Base-by-base conservation (phyloP, 2,113 vertebrate species). In the Ranitomeya imitator region DNA sequence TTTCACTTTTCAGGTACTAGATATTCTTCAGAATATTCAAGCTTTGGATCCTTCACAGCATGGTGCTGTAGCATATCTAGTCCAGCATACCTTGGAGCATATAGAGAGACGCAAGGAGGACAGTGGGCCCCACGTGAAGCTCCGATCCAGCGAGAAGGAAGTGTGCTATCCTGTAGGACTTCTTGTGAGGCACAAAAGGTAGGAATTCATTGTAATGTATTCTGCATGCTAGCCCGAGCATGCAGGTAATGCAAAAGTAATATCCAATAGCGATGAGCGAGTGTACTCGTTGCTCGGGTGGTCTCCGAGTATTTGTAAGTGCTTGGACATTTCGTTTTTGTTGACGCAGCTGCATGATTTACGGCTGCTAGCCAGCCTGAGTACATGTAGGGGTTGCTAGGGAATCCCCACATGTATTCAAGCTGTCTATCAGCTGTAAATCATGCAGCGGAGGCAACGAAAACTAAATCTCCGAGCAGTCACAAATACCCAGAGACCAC, bases 151-250 rank as follows among this genome's bases (percentile, higher is more conserved):
- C 0, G 92, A 96, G 85, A 97, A 98, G 86, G 96, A 97, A 6
- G 96, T 99, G 91, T 95, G 94, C 93, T 99, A 96, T 92, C 97
- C 97, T 1, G 95, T 98, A 0, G 98, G 98, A 52, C 96, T 99
- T 74, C 93, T 99, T 78, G 98, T 99, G 97, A 99, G 98, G 90
- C 98, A 99, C 89, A 99, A 98, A 94, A 96, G 98, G 98, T 98
- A 84, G 26, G 71, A 37, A 61, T 12, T 10, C 11, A 26, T n/a
- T 52, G 6, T 79, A 31, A 12, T 59, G n/a, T 59, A 52, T 52
- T 15, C 45, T 76, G 18, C 8, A 26, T 14, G 26, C 14, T 65
- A n/a, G 63, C 63, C 63, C 8, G 23, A 1, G 10, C 13, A 67
- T 10, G n/a, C 21, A 19, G 18, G 61, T 18, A 19, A 19, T 45